A percentile compares a stretch with the other conserved stretches of the same genome.
Conservation (phyloP, 2,797 vertebrate genomes). For the Betta splendens region DNA sequence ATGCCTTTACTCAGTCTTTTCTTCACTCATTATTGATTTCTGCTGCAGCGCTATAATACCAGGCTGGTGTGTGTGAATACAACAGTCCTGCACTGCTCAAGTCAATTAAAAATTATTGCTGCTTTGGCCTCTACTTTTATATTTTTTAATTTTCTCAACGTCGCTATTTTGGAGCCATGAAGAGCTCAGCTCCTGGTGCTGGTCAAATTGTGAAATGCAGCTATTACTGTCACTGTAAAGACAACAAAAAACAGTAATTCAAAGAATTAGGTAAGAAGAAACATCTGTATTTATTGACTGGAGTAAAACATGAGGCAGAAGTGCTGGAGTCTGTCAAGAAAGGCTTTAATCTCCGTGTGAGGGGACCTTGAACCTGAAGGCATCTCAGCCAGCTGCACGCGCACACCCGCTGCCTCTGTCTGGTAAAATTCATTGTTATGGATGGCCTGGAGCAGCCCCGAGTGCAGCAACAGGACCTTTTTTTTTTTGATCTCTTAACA, state of each 20-base stretch:
- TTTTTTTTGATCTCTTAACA: constrained; percentile 8
- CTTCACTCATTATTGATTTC: constrained; percentile 7
- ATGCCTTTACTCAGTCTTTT: constrained; percentile 19
- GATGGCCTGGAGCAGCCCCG: not conserved
- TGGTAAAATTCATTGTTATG: constrained; percentile 22
- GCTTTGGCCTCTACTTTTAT: constrained; percentile 14
- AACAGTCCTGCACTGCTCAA: not conserved
- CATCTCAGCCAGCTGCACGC: constrained; percentile 10
- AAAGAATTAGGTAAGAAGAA: too few relatives aligned
- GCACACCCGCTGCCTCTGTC: constrained; percentile 5
- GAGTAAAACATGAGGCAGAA: not conserved
- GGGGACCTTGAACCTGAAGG: constrained; percentile 2
- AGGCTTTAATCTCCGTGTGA: constrained; percentile 3
- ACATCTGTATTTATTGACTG: not conserved
- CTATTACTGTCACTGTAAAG: constrained; percentile 23
- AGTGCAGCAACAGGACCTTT: not conserved
- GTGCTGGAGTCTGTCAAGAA: not conserved
- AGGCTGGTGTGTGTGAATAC: not conserved
- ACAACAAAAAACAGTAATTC: too few relatives aligned
- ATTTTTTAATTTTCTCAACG: constrained; percentile 1
- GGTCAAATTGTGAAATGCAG: constrained; percentile 40
- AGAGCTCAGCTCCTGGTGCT: constrained; percentile 28
- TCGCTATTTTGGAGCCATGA: constrained; percentile 17
- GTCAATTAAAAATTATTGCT: not conserved
- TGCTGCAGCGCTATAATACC: constrained; percentile 8